Evolutionary conservation across 2,113 vertebrate genomes (phyloP), one percentile per base, ranked within the genome.

Genomic region (Daubentonia madagascariensis): DNA sequence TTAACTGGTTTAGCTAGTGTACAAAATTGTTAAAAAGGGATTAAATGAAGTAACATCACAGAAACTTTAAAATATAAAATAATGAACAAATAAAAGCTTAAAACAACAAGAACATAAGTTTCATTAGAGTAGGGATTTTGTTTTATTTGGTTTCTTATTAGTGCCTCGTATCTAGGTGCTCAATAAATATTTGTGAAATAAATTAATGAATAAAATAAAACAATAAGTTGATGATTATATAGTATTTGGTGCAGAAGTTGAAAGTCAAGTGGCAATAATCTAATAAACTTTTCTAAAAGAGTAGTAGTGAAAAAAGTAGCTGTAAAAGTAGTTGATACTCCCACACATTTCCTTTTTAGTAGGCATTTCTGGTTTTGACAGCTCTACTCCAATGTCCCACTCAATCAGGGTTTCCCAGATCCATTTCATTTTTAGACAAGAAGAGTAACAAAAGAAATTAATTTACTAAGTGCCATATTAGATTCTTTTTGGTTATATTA

Each of bases 61-160:
- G 37, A 48, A 80, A 79, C 73, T 78, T 85, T 54, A 83, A 91
- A 52, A 85, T 52, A 79, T 50, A 85, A 95, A 95, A 91, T 54
- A 68, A 78, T 40, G 45, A 83, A 52, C 23, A 61, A 45, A 35
- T 20, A 57, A 57, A 76, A 80, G 35, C 78, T 90, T 70, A 79
- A 91, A 91, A 85, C 28, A 81, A 68, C 18, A 81, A 70, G 28
- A 85, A 95, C 22, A 17, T 2, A 78, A 70, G 35, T 28, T 85
- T 68, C 48, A 52, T 20, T 72, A 50, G 11, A 12, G n/a, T 52
- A 72, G 16, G 57, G 22, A 80, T 80, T 86, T 52, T 78, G 59
- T 67, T 78, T 91, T 75, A 63, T 63, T 28, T 63, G 61, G 20
- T 48, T 91, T 57, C 32, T 84, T 73, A 72, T 3, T 87, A 17